Percentiles rank a stretch among this genome's conserved stretches.
phyloP scores from a whole-genome alignment of 2,113 vertebrate species.

The Boulengeromyrus knoepffleri region DNA sequence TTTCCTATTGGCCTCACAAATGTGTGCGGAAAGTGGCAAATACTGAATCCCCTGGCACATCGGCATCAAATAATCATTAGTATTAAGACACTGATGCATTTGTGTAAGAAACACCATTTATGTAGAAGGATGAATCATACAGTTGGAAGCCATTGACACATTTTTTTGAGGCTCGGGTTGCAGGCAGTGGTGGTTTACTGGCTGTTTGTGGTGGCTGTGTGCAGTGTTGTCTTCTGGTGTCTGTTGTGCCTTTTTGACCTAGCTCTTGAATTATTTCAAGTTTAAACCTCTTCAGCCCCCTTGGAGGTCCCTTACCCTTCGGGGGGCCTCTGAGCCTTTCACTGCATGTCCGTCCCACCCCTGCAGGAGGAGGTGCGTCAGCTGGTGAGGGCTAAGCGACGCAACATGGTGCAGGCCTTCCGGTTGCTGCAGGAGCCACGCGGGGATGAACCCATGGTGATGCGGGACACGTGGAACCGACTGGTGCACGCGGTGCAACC shows the following conservation, averaged over 20 bases:
- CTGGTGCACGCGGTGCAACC: constrained; percentile 71
- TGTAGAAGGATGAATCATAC: neutral
- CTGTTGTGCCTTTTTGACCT: neutral
- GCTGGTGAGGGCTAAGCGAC: constrained; percentile 76
- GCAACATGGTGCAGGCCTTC: constrained; percentile 84
- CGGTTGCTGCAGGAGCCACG: constrained; percentile 69
- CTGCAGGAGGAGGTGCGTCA: constrained; percentile 81
- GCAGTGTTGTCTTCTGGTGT: neutral
- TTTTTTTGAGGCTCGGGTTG: neutral
- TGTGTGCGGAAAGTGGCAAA: neutral
- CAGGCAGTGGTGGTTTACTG: neutral
- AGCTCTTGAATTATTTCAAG: neutral
- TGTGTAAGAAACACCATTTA: neutral
- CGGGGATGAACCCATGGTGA: constrained; percentile 59
- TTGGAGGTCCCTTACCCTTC: neutral
- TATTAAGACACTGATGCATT: neutral
- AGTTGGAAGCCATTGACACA: neutral
- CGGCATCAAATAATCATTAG: neutral
- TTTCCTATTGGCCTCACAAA: neutral
- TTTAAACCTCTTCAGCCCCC: neutral
- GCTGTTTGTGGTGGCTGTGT: neutral
- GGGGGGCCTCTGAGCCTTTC: neutral
- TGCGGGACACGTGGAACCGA: constrained; percentile 67
- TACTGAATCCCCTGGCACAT: neutral
- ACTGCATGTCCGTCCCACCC: neutral